A percentile compares a stretch with the other conserved stretches of the same genome.
These are phyloP conservation scores for Melipona quadrifasciata DNA, from an alignment of 1,140 invertebrate genomes.

Conservation along the genomic window DNA sequence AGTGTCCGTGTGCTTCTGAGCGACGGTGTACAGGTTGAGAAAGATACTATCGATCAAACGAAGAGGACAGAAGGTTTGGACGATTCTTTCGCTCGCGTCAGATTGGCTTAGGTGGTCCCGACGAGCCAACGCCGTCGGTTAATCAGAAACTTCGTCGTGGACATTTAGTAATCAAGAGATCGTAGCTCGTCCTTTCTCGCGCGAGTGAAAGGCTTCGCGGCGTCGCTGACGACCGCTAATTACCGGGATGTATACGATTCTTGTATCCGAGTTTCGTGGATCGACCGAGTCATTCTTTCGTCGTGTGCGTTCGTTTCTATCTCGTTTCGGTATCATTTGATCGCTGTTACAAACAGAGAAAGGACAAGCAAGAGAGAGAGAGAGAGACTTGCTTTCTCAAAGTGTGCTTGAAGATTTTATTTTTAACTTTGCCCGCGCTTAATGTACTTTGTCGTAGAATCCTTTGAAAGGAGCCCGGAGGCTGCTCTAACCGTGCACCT, in stretches of 20 bases:
- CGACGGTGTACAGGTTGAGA: background rate
- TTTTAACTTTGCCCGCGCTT: background rate
- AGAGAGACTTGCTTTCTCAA: background rate
- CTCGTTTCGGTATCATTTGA: background rate
- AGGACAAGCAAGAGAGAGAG: background rate
- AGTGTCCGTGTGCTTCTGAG: no score
- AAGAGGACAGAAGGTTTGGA: slow-evolving; percentile 16
- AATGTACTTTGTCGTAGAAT: background rate
- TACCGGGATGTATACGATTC: slow-evolving; percentile 29
- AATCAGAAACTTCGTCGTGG: slow-evolving; percentile 43
- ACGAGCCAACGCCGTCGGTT: slow-evolving; percentile 51
- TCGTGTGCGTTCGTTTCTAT: background rate
- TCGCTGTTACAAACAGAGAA: background rate
- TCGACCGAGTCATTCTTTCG: background rate
- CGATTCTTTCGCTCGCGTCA: background rate
- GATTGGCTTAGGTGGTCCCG: slow-evolving; percentile 34
- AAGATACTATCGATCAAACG: slow-evolving; percentile 15
- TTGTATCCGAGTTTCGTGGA: slow-evolving; percentile 22
- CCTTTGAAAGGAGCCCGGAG: background rate
- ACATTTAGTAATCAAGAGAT: slow-evolving; percentile 51
- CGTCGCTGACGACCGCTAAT: slow-evolving; percentile 30
- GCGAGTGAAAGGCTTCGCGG: slow-evolving; percentile 33
- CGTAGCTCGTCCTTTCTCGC: slow-evolving; percentile 41
- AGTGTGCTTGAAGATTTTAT: background rate
- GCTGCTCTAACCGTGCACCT: background rate